These are phyloP conservation scores for Bombycilla garrulus DNA, from an alignment of 2,113 vertebrate species.

Conservation along the genomic window DNA sequence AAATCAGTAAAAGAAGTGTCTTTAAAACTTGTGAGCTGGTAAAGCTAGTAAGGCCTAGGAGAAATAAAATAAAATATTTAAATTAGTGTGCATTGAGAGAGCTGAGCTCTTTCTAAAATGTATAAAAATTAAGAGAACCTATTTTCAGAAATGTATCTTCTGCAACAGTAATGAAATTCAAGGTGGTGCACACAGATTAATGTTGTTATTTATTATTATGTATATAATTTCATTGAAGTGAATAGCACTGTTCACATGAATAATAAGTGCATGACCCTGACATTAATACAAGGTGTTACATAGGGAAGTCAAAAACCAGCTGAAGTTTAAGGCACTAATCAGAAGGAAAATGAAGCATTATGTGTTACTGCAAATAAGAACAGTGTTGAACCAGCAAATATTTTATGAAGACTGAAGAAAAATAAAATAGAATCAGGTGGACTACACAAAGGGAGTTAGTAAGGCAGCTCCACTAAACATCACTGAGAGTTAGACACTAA, in stretches of 20 bases:
- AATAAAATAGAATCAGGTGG: background rate
- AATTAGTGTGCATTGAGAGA: background rate
- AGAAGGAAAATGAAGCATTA: slow-evolving; percentile 11
- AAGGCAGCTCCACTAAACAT: background rate
- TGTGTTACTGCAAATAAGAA: background rate
- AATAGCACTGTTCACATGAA: slow-evolving; percentile 30
- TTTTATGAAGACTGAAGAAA: background rate
- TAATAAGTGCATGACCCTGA: slow-evolving; percentile 59
- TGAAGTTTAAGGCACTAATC: slow-evolving; percentile 42
- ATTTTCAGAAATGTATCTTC: slow-evolving; percentile 12
- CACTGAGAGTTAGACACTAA: background rate
- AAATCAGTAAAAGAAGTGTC: background rate
- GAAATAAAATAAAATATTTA: background rate
- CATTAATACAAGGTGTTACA: slow-evolving; percentile 30
- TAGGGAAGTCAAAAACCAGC: slow-evolving; percentile 10
- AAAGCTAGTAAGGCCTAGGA: background rate
- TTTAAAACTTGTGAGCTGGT: background rate
- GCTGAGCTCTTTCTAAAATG: background rate
- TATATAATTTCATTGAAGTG: slow-evolving; percentile 45
- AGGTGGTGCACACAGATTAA: slow-evolving; percentile 37
- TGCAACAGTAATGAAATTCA: slow-evolving; percentile 48
- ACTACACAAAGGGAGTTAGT: background rate
- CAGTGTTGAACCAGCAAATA: background rate
- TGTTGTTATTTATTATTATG: slow-evolving; percentile 59
- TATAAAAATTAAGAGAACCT: slow-evolving; percentile 14